Conservation (phyloP, 2,113 vertebrate genomes). For the Madoqua kirkii region DNA sequence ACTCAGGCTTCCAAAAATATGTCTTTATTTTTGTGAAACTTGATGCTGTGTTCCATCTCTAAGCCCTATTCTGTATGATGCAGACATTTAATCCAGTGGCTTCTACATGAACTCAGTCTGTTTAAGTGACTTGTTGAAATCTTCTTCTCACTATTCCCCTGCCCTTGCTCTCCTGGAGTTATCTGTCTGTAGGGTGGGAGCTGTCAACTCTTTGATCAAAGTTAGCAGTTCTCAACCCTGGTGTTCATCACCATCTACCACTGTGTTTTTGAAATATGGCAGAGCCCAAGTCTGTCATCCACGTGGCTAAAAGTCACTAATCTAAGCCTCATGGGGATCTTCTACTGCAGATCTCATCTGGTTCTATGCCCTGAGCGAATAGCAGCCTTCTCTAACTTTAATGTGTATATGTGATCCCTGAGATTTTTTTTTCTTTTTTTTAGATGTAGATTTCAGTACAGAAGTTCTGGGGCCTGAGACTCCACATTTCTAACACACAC, state of each 20-base stretch:
- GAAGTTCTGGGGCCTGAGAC: background rate
- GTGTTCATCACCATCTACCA: background rate
- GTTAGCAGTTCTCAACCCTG: background rate
- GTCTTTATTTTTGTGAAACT: background rate
- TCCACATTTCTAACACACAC: background rate
- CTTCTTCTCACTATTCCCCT: background rate
- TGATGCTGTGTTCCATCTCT: background rate
- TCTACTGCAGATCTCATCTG: background rate
- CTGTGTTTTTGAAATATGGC: background rate
- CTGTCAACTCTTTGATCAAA: background rate
- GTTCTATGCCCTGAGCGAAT: background rate
- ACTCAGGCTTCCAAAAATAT: background rate
- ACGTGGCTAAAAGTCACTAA: background rate
- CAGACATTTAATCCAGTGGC: background rate
- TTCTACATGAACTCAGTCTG: background rate
- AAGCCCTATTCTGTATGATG: background rate
- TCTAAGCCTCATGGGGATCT: background rate
- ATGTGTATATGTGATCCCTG: fast-evolving
- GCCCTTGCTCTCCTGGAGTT: background rate
- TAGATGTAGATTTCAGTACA: background rate
- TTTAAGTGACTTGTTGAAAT: background rate
- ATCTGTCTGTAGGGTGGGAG: background rate
- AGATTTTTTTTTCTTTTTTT: background rate
- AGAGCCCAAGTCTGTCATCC: background rate
- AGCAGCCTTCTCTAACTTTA: background rate